Conservation (phyloP, 2,888 invertebrate genomes). For the Linnaemya tessellans region DNA sequence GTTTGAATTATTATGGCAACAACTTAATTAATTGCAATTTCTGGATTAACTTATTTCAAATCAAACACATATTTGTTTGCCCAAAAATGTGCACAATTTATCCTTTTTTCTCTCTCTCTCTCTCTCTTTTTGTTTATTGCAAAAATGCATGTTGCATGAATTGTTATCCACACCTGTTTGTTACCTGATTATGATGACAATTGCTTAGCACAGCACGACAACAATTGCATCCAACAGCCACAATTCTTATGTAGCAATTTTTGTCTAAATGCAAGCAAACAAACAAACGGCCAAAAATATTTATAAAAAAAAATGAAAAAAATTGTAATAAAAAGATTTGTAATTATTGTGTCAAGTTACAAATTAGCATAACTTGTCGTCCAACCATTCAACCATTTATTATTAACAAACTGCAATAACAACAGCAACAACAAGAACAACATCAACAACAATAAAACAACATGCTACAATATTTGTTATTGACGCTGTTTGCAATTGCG, state of each 20-base stretch:
- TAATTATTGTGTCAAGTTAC: slow-evolving; percentile 74
- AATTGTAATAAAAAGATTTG: slow-evolving; percentile 64
- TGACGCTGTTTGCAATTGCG: slow-evolving; percentile 61
- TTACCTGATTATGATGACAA: slow-evolving; percentile 69
- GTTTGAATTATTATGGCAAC: background rate
- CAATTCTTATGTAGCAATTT: slow-evolving; percentile 32
- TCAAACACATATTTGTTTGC: background rate
- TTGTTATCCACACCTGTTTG: slow-evolving; percentile 68
- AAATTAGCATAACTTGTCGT: slow-evolving; percentile 74
- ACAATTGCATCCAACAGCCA: slow-evolving; percentile 41
- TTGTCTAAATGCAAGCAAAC: slow-evolving; percentile 31
- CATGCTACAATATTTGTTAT: slow-evolving; percentile 55
- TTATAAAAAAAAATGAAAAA: slow-evolving; percentile 41
- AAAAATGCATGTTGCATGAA: slow-evolving; percentile 29
- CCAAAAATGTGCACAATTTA: slow-evolving; percentile 7
- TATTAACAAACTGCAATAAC: slow-evolving; percentile 46
- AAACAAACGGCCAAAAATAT: slow-evolving; percentile 13
- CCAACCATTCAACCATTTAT: slow-evolving; percentile 71
- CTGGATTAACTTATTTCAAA: background rate
- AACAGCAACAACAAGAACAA: slow-evolving; percentile 1
- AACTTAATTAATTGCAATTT: background rate
- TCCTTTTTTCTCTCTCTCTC: no score
- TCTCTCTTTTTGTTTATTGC: slow-evolving; percentile 7
- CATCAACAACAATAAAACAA: slow-evolving; percentile 8
- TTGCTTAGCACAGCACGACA: slow-evolving; percentile 55